A percentile compares a stretch with the other conserved stretches of the same genome.
Conservation (phyloP, 2,888 invertebrate genomes). For the Margaritifera margaritifera region DNA sequence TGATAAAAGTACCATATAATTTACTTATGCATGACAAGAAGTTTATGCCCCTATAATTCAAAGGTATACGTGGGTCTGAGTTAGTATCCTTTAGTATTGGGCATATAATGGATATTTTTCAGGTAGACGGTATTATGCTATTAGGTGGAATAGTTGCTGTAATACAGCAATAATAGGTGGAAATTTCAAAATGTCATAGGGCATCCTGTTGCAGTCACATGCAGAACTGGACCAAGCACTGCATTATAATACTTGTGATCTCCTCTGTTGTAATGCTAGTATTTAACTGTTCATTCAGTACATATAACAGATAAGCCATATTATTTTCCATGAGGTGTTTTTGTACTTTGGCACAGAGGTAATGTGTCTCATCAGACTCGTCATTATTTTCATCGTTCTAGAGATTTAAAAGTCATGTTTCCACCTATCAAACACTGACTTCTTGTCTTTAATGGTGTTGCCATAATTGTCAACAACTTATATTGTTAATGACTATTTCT, state of each 20-base stretch:
- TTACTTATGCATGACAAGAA: slow-evolving; percentile 23
- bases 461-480: slow-evolving; percentile 6
- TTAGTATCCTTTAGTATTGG: slow-evolving; percentile 13
- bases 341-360: slow-evolving; percentile 13
- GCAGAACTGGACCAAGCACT: slow-evolving; percentile 4
- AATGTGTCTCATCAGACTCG: slow-evolving; percentile 9
- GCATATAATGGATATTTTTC: slow-evolving; percentile 19
- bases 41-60: slow-evolving; percentile 26
- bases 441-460: neutral
- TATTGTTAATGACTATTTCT: slow-evolving; percentile 3
- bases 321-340: slow-evolving; percentile 18
- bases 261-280: slow-evolving; percentile 13
- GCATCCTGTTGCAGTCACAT: slow-evolving; percentile 11
- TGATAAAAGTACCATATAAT: slow-evolving; percentile 21
- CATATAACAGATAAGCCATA: slow-evolving; percentile 15
- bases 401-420: slow-evolving; percentile 10
- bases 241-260: slow-evolving; percentile 5
- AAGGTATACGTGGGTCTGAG: slow-evolving; percentile 22
- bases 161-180: slow-evolving; percentile 7
- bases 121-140: slow-evolving; percentile 14
- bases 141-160: slow-evolving; percentile 18
- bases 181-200: slow-evolving; percentile 18
- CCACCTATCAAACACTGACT: slow-evolving; percentile 10
- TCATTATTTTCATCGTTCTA: slow-evolving; percentile 4
- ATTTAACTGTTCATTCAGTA: slow-evolving; percentile 6